Evolutionary conservation across 1,140 invertebrate species (phyloP), one percentile per base, ranked within the genome.

Genomic region (Acromyrmex charruanus): DNA sequence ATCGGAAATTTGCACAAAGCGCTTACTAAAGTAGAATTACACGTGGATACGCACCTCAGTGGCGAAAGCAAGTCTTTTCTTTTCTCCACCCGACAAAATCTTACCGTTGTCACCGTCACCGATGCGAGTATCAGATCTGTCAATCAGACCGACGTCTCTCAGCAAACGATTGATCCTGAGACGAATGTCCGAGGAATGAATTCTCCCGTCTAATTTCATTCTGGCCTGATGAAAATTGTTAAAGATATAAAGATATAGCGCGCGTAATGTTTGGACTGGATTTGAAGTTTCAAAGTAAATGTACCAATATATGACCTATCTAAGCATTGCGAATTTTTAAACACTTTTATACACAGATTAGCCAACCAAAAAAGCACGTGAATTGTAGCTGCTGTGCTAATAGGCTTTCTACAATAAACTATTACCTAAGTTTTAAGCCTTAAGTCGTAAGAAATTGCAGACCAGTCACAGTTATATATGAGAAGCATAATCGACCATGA

Each of bases 51-150:
- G 21, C 90, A 98, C 98, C 95, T 99, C 99, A 4, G 98, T 97
- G 10, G 98, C 99, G 94, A 99, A 99, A 0, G 99, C 97, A 14
- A 99, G 95, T 68, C 99, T 96, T 91, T 99, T 99, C 91, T 97
- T 97, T 94, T 99, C 99, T 0, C 99, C 99, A 0, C 99, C 99
- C 0, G 99, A 99, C 1, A 99, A 96, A 0, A 98, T 97, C 94
- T 99, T 99, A 2, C 96, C 94, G 53, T 96, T 95, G 65, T 97
- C 96, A 9, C 96, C 96, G 35, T 96, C 96, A 18, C 98, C 98
- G 84, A 99, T 99, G 35, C 97, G 95, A 0, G 97, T 97, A 80
- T 97, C 95, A 5, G 96, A 94, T 86, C 97, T 97, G 14, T 97
- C 96, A 1, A 95, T 95, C 5, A 99, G 94, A 16, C 98, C 98